Evolutionary conservation across 2,113 vertebrate genomes (phyloP), one percentile per base, ranked within the genome.

Genomic region (Sminthopsis crassicaudata): DNA sequence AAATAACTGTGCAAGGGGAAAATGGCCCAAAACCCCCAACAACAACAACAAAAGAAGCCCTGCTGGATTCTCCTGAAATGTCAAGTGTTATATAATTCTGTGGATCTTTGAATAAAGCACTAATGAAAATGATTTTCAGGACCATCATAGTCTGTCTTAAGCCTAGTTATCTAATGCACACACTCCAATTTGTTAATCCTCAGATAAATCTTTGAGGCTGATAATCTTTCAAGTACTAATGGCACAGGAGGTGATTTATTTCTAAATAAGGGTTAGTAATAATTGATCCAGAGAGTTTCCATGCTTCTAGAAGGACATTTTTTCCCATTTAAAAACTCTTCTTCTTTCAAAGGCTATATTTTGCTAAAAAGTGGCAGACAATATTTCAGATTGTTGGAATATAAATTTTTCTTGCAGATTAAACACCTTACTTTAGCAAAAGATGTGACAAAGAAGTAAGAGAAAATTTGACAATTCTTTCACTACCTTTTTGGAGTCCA

Each of bases 111-210:
- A 98, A 99, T 98, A 99, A 99, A 99, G 99, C 98, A 98, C 98
- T 99, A 99, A 99, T 99, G 99, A 99, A 99, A 99, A 99, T 93
- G 97, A 99, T 98, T 97, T 98, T 97, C 97, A 98, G 99, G 98
- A 99, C 98, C 99, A 99, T 99, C 97, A 98, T 91, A 90, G 98
- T 97, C 67, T 84, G 67, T 84, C 98, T 98, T 99, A 99, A 99
- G 99, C 98, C 98, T 97, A 91, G 96, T 53, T 0, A 95, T 98
- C 98, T 97, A 98, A 98, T 92, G 94, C 95, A 98, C 97, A 97
- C 98, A 98, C 98, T 98, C 96, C 98, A 98, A 97, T 98, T 98
- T 97, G 97, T 97, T 99, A 99, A 99, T 99, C 99, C 98, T 94
- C 97, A 96, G 97, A 96, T 98, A 99, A 99, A 99, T 98, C 98